Evolutionary conservation across 2,113 vertebrate genomes (phyloP).

Genomic region (Synchiropus splendidus): DNA sequence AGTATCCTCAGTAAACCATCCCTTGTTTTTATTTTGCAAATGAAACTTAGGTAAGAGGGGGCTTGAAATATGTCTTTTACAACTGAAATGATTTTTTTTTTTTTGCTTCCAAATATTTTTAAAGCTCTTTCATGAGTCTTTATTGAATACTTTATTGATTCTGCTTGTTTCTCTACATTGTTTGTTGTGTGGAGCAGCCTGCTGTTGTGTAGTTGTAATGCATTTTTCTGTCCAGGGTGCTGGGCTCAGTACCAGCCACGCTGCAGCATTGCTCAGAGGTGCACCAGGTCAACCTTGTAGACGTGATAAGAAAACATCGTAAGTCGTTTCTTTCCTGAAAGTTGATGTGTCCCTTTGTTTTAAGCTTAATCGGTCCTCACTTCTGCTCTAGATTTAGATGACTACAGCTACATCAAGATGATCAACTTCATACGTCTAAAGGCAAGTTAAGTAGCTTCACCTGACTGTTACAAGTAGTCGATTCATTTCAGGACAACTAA

Average conservation of each 20-base stretch:
- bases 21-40: too few relatives aligned
- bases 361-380: neutral
- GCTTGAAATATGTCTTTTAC: too few relatives aligned
- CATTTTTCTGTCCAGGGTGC: conserved; percentile 52
- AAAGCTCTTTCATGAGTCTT: too few relatives aligned
- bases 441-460: conserved; percentile 59
- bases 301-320: conserved; percentile 73
- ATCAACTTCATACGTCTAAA: conserved; percentile 86
- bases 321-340: conserved; percentile 24
- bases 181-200: too few relatives aligned
- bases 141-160: too few relatives aligned
- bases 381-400: conserved; percentile 75
- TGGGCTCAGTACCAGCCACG: conserved; percentile 67
- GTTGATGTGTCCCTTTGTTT: rapidly evolving
- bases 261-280: conserved; percentile 78
- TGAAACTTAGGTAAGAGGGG: too few relatives aligned
- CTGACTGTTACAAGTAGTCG: neutral
- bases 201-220: neutral
- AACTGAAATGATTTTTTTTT: too few relatives aligned
- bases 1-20: too few relatives aligned
- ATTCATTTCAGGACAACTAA: neutral
- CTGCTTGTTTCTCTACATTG: too few relatives aligned
- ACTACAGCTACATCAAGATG: conserved; percentile 90
- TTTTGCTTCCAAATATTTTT: too few relatives aligned
- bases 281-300: conserved; percentile 70